phyloP scores from a whole-genome alignment of 2,113 vertebrate species.

The Ailurus styani region DNA sequence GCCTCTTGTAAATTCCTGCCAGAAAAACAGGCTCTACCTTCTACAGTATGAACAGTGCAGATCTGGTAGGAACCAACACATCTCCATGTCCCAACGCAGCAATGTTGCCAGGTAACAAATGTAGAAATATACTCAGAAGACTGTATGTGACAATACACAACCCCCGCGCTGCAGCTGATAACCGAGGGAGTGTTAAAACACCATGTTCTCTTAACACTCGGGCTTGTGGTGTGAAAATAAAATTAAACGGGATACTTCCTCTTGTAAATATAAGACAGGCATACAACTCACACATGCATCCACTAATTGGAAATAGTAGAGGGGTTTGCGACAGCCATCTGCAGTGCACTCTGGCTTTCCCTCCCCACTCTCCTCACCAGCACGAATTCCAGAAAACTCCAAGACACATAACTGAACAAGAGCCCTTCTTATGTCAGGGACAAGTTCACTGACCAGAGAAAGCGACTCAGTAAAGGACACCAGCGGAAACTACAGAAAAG shows the following conservation, averaged over 20 bases:
- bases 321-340: not conserved
- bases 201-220: constrained; percentile 72
- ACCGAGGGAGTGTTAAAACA: constrained; percentile 69
- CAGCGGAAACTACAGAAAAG: not conserved
- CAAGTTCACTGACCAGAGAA: not conserved
- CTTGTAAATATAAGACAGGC: constrained; percentile 69
- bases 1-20: not conserved
- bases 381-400: not conserved
- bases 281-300: constrained; percentile 18
- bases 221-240: constrained; percentile 68
- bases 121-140: constrained; percentile 64
- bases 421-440: not conserved
- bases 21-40: not conserved
- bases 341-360: not conserved
- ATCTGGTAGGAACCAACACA: not conserved
- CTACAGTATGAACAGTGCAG: not conserved
- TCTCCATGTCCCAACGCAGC: not conserved
- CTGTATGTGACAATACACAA: constrained; percentile 65
- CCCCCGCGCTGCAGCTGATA: constrained; percentile 71
- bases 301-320: not conserved
- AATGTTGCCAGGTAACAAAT: constrained; percentile 26
- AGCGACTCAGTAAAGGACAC: not conserved
- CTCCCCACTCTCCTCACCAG: not conserved
- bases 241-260: constrained; percentile 71
- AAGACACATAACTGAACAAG: not conserved